phyloP scores from a whole-genome alignment of 2,797 vertebrate genomes.

The Malurus splendens region DNA sequence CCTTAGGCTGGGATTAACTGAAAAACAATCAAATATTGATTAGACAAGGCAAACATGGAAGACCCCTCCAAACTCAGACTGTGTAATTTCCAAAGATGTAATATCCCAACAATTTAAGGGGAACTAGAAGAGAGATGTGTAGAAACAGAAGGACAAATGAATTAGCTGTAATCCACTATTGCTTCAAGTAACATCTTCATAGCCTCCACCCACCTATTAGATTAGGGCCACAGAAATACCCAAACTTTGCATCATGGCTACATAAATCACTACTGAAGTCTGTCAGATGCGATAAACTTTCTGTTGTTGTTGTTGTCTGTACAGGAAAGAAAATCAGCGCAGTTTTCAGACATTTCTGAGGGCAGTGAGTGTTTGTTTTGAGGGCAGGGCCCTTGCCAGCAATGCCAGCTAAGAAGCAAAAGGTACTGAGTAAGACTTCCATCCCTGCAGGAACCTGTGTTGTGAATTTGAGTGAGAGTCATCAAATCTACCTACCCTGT shows the following conservation, averaged over 20 bases:
- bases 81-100: not conserved
- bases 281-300: not conserved
- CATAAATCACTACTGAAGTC: not conserved
- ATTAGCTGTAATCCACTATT: not conserved
- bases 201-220: not conserved
- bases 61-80: not conserved
- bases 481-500: not conserved
- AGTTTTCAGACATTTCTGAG: not conserved
- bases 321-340: not conserved
- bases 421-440: not conserved
- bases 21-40: not conserved
- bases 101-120: not conserved
- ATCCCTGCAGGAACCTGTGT: not conserved
- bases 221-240: not conserved
- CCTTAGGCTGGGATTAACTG: not conserved
- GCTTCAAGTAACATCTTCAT: not conserved
- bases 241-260: not conserved
- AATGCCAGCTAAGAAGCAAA: not conserved
- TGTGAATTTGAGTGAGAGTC: not conserved
- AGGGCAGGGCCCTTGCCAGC: not conserved
- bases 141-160: not conserved
- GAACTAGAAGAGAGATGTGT: not conserved
- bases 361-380: not conserved
- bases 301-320: not conserved
- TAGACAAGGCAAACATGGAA: not conserved